These are phyloP conservation scores for Fregetta grallaria DNA, from an alignment of 2,113 vertebrate species.

Conservation along the genomic window DNA sequence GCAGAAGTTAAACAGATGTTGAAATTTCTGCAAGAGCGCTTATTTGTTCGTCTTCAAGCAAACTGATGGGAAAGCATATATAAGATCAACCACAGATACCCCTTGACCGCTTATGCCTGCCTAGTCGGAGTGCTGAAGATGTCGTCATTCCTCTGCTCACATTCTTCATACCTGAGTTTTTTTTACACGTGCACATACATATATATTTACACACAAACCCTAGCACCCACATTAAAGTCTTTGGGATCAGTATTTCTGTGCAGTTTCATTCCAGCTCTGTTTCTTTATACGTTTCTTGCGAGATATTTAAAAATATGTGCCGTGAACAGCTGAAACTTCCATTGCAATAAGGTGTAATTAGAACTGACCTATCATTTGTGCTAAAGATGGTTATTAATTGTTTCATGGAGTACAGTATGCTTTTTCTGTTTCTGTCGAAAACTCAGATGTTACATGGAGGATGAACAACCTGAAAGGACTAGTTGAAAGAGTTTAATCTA, in stretches of 20 bases:
- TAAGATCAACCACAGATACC: background rate
- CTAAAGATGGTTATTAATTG: background rate
- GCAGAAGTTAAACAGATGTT: background rate
- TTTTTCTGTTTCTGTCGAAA: background rate
- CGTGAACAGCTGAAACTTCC: background rate
- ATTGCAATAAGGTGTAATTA: background rate
- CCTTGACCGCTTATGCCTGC: background rate
- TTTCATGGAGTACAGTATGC: background rate
- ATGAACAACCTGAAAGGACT: background rate
- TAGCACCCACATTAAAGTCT: background rate
- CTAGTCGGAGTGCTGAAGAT: background rate
- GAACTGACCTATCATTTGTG: background rate
- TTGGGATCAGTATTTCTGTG: background rate
- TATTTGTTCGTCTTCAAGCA: background rate
- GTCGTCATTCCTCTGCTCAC: background rate
- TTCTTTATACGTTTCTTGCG: background rate
- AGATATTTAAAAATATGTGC: background rate
- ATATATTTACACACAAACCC: background rate
- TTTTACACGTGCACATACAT: background rate
- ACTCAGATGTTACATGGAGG: accelerated
- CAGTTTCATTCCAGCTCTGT: background rate
- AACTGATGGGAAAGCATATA: background rate
- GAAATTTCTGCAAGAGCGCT: background rate
- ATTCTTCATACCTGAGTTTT: background rate
- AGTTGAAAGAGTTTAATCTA: background rate